Evolutionary conservation across 2,113 vertebrate species (phyloP), one percentile per base, ranked within the genome.

Genomic region (Amblyornis subalaris): DNA sequence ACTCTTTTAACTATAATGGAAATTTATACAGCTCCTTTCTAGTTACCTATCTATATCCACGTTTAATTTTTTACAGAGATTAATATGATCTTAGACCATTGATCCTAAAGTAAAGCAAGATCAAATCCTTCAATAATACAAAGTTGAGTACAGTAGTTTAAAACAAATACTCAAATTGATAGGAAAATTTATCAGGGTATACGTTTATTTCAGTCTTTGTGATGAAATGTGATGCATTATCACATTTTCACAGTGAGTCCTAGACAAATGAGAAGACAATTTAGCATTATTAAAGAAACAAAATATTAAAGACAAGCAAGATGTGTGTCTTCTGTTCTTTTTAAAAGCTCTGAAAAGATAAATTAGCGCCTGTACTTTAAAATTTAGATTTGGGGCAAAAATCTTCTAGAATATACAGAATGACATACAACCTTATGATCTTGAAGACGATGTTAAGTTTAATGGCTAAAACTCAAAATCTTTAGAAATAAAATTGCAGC

Each of bases 41-140:
- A 48, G 24, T 21, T 44, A 64, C 8, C 18, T 48, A n/a, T 10
- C 5, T 76, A 5, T 45, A 58, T 23, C 9, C n/a, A 54, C 2
- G 9, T 36, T n/a, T 44, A 14, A 6, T 29, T 58, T 75, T 67
- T 64, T 53, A 66, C 26, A 18, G 51, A 50, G 23, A 36, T 61
- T 28, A 45, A 12, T 61, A 70, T 0, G 0, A 28, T 33, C 15
- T 75, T 28, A 57, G 20, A 23, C 50, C 33, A 66, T 9, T 55
- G 29, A 74, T 66, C 21, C 7, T 25, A 53, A 72, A 66, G 4
- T 47, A 83, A 78, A 78, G 4, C 15, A 74, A 42, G 38, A 80
- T 2, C 2, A 45, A 2, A 33, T 44, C 1, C 48, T 87, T 75
- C 14, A 53, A 22, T 79, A 75, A 51, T 14, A 62, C 9, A 3